phyloP scores from a whole-genome alignment of 2,888 invertebrate genomes.

The Danaus chrysippus region DNA sequence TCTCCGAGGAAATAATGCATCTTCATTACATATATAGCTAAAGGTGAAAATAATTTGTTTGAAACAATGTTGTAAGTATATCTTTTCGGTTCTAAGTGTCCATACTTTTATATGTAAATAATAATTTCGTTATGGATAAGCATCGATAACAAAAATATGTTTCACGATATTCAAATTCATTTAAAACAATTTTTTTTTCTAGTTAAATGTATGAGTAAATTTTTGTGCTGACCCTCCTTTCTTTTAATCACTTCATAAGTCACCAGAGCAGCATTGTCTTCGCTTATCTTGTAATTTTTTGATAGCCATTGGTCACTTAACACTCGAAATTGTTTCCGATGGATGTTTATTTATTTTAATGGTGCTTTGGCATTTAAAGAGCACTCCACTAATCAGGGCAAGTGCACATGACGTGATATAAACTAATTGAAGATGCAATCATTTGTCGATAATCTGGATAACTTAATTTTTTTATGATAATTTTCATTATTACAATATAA shows the following conservation, averaged over 20 bases:
- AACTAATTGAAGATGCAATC: slow-evolving; percentile 57
- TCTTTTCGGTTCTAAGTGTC: no score
- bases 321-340: slow-evolving; percentile 73
- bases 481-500: neutral
- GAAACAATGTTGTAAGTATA: no score
- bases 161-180: neutral
- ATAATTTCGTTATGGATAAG: no score
- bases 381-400: slow-evolving; percentile 72
- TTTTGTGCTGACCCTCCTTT: slow-evolving; percentile 48
- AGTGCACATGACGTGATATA: slow-evolving; percentile 69
- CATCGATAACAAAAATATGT: neutral
- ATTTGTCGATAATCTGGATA: neutral
- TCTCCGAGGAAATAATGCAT: neutral
- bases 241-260: slow-evolving; percentile 76
- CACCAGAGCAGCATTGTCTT: slow-evolving; percentile 65
- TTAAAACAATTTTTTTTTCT: neutral
- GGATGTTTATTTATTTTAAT: slow-evolving; percentile 74
- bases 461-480: slow-evolving; percentile 4
- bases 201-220: slow-evolving; percentile 10
- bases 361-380: slow-evolving; percentile 63
- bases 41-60: no score
- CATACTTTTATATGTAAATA: no score
- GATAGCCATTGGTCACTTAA: slow-evolving; percentile 76
- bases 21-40: no score
- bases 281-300: slow-evolving; percentile 74